Conservation (phyloP, 2,888 invertebrate species). For the Plebejus argus region DNA sequence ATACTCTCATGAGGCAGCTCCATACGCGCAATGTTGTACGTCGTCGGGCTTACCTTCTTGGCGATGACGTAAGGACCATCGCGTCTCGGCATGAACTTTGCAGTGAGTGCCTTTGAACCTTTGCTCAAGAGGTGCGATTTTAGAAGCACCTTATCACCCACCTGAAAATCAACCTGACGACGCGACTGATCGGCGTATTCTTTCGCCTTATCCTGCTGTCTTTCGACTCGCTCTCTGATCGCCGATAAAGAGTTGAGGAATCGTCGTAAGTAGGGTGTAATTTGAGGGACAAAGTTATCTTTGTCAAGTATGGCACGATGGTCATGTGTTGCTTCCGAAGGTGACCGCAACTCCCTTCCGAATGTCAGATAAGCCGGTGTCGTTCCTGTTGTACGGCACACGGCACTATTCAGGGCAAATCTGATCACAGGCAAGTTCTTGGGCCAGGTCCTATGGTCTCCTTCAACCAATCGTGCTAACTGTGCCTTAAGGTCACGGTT, state of each 20-base stretch:
- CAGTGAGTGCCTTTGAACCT: too few relatives aligned
- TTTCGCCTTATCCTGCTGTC: conserved; percentile 17
- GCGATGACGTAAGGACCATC: too few relatives aligned
- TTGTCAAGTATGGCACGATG: neutral
- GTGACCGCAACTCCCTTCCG: conserved; percentile 47
- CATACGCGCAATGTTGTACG: too few relatives aligned
- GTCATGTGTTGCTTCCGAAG: conserved; percentile 15
- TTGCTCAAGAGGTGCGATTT: too few relatives aligned
- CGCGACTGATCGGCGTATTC: too few relatives aligned
- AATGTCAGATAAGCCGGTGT: conserved; percentile 47
- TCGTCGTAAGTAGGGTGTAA: conserved; percentile 38
- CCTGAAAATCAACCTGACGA: too few relatives aligned
- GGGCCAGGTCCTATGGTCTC: conserved; percentile 46
- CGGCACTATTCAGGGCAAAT: conserved; percentile 36
- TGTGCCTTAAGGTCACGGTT: conserved; percentile 49
- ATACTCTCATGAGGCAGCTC: too few relatives aligned
- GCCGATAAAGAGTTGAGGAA: conserved; percentile 34
- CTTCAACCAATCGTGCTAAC: conserved; percentile 43
- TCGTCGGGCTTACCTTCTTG: too few relatives aligned
- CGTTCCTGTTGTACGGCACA: conserved; percentile 39
- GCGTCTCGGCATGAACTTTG: too few relatives aligned
- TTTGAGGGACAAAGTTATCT: conserved; percentile 42
- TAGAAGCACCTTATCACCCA: too few relatives aligned
- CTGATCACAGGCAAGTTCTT: conserved; percentile 39
- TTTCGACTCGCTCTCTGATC: neutral